phyloP scores from a whole-genome alignment of 2,113 vertebrate genomes.

The Pimephales promelas region DNA sequence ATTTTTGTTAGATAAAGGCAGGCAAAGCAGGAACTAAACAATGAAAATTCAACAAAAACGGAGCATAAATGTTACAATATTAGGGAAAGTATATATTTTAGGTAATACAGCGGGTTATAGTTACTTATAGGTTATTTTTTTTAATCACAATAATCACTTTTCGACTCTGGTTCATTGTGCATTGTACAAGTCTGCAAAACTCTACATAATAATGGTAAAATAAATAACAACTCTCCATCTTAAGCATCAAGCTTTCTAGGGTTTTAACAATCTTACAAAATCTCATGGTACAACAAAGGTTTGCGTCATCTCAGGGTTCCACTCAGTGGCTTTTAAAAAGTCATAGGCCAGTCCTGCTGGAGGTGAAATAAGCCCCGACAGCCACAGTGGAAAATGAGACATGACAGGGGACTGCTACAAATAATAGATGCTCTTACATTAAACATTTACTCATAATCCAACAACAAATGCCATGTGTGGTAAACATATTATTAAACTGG shows the following conservation, averaged over 20 bases:
- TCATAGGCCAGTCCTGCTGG: neutral
- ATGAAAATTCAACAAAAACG: too few relatives aligned
- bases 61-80: neutral
- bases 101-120: neutral
- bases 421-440: slow-evolving; percentile 1
- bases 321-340: slow-evolving; percentile 7
- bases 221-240: neutral
- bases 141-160: neutral
- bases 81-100: neutral
- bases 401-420: neutral
- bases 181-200: neutral
- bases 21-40: too few relatives aligned
- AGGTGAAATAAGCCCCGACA: neutral
- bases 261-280: neutral
- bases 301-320: neutral
- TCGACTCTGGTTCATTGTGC: neutral
- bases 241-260: neutral
- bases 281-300: neutral
- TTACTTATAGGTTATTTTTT: neutral
- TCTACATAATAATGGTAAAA: neutral
- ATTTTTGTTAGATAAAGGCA: too few relatives aligned
- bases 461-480: neutral
- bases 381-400: neutral
- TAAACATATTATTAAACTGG: neutral
- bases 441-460: neutral